phyloP scores from a whole-genome alignment of 2,113 vertebrate genomes.

The Proteles cristata region DNA sequence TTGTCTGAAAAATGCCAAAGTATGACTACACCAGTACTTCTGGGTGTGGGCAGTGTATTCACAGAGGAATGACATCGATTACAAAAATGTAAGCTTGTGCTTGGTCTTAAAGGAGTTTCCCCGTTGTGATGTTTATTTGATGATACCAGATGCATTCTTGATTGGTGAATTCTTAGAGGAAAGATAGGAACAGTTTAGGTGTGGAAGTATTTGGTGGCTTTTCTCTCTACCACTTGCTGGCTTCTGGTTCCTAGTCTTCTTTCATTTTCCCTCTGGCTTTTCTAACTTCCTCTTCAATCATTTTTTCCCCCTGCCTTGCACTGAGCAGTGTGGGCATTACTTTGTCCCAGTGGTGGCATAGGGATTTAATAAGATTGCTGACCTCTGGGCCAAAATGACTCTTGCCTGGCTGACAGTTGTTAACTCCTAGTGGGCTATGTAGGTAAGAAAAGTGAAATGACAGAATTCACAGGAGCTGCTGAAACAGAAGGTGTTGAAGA shows the following conservation, averaged over 20 bases:
- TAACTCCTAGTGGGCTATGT: slow-evolving; percentile 64
- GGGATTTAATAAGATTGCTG: slow-evolving; percentile 77
- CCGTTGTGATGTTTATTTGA: slow-evolving; percentile 25
- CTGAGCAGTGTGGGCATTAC: slow-evolving; percentile 40
- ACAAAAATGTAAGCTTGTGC: slow-evolving; percentile 50
- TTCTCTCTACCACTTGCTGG: neutral
- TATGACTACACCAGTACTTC: slow-evolving; percentile 70
- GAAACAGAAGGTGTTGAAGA: slow-evolving; percentile 34
- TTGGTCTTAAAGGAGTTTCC: slow-evolving; percentile 55
- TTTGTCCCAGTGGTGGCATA: slow-evolving; percentile 57
- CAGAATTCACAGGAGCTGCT: slow-evolving; percentile 4
- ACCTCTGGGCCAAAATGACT: slow-evolving; percentile 61
- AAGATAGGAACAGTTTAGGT: neutral
- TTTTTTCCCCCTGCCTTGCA: slow-evolving; percentile 28
- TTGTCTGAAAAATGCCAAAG: slow-evolving; percentile 78
- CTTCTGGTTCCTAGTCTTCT: neutral
- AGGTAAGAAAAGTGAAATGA: slow-evolving; percentile 50
- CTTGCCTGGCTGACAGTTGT: slow-evolving; percentile 63
- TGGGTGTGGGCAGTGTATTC: slow-evolving; percentile 69
- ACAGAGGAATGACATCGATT: slow-evolving; percentile 62
- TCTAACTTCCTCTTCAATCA: slow-evolving; percentile 61
- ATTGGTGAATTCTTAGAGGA: slow-evolving; percentile 1
- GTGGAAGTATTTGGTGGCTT: slow-evolving; percentile 18
- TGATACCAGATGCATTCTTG: slow-evolving; percentile 29
- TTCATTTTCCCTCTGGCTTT: slow-evolving; percentile 47